phyloP scores from a whole-genome alignment of 1,140 invertebrate genomes.

The Drosophila parvula region DNA sequence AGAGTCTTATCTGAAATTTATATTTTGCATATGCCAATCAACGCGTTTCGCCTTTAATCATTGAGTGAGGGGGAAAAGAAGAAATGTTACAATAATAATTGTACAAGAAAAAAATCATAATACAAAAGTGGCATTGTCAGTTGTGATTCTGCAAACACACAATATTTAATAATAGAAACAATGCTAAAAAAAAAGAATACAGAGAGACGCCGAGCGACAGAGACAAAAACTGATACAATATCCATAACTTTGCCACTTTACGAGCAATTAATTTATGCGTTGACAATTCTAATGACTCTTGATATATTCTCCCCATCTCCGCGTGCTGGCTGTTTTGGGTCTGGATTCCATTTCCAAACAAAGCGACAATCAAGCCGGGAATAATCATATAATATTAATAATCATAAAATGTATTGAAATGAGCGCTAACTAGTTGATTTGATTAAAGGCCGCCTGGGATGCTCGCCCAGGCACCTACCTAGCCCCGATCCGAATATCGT shows the following conservation, averaged over 20 bases:
- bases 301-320: slow-evolving; percentile 60
- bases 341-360: slow-evolving; percentile 55
- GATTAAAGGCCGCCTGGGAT: slow-evolving; percentile 66
- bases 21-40: slow-evolving; percentile 40
- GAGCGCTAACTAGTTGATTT: slow-evolving; percentile 78
- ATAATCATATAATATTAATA: slow-evolving; percentile 80
- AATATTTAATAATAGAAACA: slow-evolving; percentile 36
- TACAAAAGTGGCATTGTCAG: neutral
- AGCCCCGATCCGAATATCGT: slow-evolving; percentile 24
- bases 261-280: slow-evolving; percentile 84
- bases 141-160: slow-evolving; percentile 45
- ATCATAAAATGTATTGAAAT: slow-evolving; percentile 82
- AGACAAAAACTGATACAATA: slow-evolving; percentile 55
- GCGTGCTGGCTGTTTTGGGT: slow-evolving; percentile 47
- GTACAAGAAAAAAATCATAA: slow-evolving; percentile 7
- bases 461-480: slow-evolving; percentile 24
- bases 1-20: slow-evolving; percentile 4
- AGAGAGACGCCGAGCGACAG: slow-evolving; percentile 15
- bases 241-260: slow-evolving; percentile 79
- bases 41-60: slow-evolving; percentile 26
- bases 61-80: neutral
- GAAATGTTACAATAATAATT: slow-evolving; percentile 27
- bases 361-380: slow-evolving; percentile 77
- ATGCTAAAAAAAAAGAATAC: slow-evolving; percentile 11
- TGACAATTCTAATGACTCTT: slow-evolving; percentile 83